Conservation (phyloP, 2,888 invertebrate species). For the Papilio demoleus region DNA sequence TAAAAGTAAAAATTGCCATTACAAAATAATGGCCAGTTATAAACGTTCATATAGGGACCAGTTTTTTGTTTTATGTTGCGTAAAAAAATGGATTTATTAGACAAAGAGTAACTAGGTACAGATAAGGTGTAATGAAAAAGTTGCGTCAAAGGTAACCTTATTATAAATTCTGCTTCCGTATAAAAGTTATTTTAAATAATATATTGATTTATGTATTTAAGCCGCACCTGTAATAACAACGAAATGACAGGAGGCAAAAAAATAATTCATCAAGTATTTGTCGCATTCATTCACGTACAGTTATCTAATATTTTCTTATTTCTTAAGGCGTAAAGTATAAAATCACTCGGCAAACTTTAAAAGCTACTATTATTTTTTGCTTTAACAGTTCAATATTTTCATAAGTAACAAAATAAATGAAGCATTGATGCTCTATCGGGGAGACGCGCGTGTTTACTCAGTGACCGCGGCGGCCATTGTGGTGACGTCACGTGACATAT, state of each 20-base stretch:
- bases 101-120: no score
- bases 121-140: background rate
- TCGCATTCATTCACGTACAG: conserved; percentile 40
- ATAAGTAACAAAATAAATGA: conserved; percentile 69
- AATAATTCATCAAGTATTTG: conserved; percentile 15
- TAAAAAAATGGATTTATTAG: no score
- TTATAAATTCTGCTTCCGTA: conserved; percentile 11
- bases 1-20: no score
- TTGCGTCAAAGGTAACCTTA: background rate
- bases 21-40: no score
- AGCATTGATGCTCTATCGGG: conserved; percentile 75
- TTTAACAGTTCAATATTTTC: conserved; percentile 35
- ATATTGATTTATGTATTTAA: conserved; percentile 1
- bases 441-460: conserved; percentile 68
- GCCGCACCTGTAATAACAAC: conserved; percentile 37
- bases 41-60: no score
- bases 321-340: conserved; percentile 5
- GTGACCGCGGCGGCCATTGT: conserved; percentile 47
- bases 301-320: conserved; percentile 5
- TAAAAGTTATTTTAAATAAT: conserved; percentile 12
- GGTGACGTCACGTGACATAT: conserved; percentile 23
- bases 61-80: no score
- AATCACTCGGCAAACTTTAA: background rate
- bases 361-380: conserved; percentile 29
- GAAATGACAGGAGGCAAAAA: conserved; percentile 7